Base-by-base conservation (phyloP, 2,113 vertebrate species). In the Polypterus bichir region DNA sequence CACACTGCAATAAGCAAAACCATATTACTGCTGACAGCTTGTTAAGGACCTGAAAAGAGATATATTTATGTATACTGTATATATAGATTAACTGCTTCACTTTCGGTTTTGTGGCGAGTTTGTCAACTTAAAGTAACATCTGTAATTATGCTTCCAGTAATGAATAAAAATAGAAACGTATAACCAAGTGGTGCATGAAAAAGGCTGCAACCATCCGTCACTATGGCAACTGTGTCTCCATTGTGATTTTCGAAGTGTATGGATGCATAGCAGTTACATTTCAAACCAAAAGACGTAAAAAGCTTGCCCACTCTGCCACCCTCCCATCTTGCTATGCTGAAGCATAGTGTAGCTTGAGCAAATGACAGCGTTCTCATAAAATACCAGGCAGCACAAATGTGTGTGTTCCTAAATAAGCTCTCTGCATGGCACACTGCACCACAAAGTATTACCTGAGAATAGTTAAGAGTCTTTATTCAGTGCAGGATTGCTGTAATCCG, bases 101-200 rank as follows among this genome's bases (percentile, higher is more conserved):
- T 8, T 9, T 45, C 56, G 27, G 44, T 45, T 7, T 27, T 27
- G 27, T 27, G 44, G 56, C 9, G 3, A 44, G 74, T 72, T 77
- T 74, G 76, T 72, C 65, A 67, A 74, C 66, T 72, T 78, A 80
- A 73, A 73, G 73, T 68, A 66, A 65, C 59, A 44, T 77, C 74
- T 69, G 76, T 79, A 80, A 77, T 76, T 73, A 74, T 75, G 80
- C 71, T 67, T 69, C 66, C n/a, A 65, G 63, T 59, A 71, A 73
- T 73, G 74, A 79, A 78, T 88, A 85, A 81, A 86, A 86, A 86
- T 83, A 86, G 82, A 76, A 83, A 79, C 82, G 82, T 82, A 77
- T 84, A 84, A 85, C 82, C 81, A 81, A 86, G 80, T 82, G 82
- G 78, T 74, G 75, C 80, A 83, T 27, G 27, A 84, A 82, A 75